phyloP scores from a whole-genome alignment of 1,140 invertebrate genomes.

The Scaptomyza montana region DNA sequence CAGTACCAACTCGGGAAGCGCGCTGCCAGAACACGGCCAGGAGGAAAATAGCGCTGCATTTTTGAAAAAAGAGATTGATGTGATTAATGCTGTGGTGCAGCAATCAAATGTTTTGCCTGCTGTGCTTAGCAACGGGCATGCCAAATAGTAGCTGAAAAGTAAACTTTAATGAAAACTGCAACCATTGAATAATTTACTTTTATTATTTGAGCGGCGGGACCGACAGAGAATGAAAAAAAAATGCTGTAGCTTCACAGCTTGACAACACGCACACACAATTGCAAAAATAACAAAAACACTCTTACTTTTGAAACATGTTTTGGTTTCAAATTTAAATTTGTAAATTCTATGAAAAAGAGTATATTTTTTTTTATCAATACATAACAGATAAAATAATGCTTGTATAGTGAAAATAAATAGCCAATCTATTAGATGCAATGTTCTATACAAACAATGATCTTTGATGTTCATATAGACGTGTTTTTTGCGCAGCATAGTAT shows the following conservation, averaged over 20 bases:
- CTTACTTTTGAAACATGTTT: conserved; percentile 18
- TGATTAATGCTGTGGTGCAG: conserved; percentile 82
- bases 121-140: conserved; percentile 83
- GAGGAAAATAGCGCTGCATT: conserved; percentile 70
- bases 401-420: conserved; percentile 23
- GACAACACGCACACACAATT: conserved; percentile 13
- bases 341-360: neutral
- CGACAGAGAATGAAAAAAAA: neutral
- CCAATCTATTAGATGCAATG: conserved; percentile 27
- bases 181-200: neutral
- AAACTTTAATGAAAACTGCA: conserved; percentile 5
- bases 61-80: conserved; percentile 82
- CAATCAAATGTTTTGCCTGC: conserved; percentile 79
- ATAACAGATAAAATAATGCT: conserved; percentile 20
- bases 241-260: neutral
- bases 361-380: conserved; percentile 18
- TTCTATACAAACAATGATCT: conserved; percentile 3
- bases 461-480: conserved; percentile 27
- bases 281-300: neutral
- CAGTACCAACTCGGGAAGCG: conserved; percentile 16
- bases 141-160: conserved; percentile 70
- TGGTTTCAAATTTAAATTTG: conserved; percentile 26
- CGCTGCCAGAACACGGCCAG: neutral
- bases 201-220: neutral
- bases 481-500: conserved; percentile 40